phyloP scores from a whole-genome alignment of 1,140 invertebrate genomes.

The Meteorus sp. region DNA sequence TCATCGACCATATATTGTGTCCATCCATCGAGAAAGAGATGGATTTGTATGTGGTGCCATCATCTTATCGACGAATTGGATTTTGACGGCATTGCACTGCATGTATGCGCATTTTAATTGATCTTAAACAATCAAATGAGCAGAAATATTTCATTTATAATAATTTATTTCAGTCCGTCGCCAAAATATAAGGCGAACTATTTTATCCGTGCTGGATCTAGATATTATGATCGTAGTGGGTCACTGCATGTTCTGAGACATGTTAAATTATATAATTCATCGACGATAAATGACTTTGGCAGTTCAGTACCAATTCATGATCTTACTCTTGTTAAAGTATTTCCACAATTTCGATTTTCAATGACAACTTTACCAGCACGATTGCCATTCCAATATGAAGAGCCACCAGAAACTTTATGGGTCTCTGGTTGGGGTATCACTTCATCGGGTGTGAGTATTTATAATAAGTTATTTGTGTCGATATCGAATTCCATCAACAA shows the following conservation, averaged over 20 bases:
- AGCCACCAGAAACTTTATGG: constrained; percentile 23
- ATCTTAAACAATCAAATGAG: background rate
- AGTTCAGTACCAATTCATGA: constrained; percentile 29
- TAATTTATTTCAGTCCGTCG: constrained; percentile 7
- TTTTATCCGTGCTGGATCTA: constrained; percentile 34
- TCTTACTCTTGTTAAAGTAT: constrained; percentile 32
- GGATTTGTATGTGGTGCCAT: constrained; percentile 34
- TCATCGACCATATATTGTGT: constrained; percentile 35
- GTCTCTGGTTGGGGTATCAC: constrained; percentile 38
- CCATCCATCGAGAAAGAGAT: constrained; percentile 1
- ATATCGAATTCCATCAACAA: background rate
- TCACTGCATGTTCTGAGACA: constrained; percentile 25
- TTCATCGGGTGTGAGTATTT: background rate
- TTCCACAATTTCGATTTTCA: constrained; percentile 31
- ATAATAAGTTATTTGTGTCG: background rate
- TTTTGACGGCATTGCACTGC: constrained; percentile 38
- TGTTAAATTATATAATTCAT: constrained; percentile 24
- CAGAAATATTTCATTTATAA: background rate
- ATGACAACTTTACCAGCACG: constrained; percentile 21
- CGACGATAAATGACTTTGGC: background rate
- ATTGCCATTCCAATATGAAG: constrained; percentile 22
- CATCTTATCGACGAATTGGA: constrained; percentile 34
- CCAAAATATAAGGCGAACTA: background rate
- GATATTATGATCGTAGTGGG: constrained; percentile 19
- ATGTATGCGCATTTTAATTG: constrained; percentile 27